Percentiles rank a stretch among this genome's conserved stretches.
Evolutionary conservation across 2,113 vertebrate species (phyloP).

Genomic region (Opisthocomus hoazin): DNA sequence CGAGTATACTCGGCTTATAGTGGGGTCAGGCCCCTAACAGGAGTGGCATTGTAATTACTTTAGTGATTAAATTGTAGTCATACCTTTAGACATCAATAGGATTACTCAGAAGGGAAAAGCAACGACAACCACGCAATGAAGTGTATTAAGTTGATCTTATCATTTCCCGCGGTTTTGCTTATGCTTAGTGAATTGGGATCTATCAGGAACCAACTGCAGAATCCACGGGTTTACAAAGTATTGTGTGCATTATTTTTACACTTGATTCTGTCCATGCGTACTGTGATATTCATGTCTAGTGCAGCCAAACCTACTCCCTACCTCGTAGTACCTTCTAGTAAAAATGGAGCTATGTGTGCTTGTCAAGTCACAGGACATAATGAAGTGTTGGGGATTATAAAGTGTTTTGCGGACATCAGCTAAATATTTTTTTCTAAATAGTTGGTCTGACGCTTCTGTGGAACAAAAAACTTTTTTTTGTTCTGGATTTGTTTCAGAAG

Average conservation of each 20-base stretch:
- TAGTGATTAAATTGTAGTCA: neutral
- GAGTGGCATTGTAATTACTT: neutral
- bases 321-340: neutral
- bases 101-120: neutral
- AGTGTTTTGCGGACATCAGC: neutral
- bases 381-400: neutral
- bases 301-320: neutral
- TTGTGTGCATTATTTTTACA: neutral
- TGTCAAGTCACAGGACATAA: neutral
- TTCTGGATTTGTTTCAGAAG: neutral
- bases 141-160: neutral
- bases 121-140: accelerated
- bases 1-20: neutral
- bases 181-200: neutral
- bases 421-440: too few species aligned
- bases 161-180: neutral
- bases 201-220: neutral
- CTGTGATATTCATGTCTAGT: neutral
- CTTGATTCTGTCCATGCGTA: accelerated
- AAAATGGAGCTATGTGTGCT: neutral
- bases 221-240: neutral
- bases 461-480: neutral
- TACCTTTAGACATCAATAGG: neutral
- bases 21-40: neutral
- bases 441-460: neutral